phyloP scores from a whole-genome alignment of 2,113 vertebrate genomes.

The Petrocephalus zakoni region DNA sequence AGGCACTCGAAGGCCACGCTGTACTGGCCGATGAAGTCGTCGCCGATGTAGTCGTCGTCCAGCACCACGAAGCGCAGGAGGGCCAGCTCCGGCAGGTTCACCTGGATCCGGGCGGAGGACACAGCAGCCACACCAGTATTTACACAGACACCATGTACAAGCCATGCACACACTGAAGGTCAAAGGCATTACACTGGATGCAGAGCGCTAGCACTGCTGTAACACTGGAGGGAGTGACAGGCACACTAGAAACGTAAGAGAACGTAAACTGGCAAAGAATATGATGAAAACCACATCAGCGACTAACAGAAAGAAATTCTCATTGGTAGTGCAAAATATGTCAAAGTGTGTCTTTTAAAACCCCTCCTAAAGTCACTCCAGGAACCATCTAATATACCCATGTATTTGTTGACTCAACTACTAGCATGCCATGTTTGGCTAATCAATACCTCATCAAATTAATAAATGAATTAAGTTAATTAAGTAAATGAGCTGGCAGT shows the following conservation, averaged over 20 bases:
- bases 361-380: background rate
- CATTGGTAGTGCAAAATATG: background rate
- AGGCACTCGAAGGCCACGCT: conserved; percentile 89
- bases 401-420: background rate
- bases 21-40: conserved; percentile 97
- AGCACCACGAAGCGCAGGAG: conserved; percentile 90
- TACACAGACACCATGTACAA: background rate
- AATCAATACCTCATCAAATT: background rate
- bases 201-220: background rate
- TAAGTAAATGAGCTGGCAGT: background rate
- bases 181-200: background rate
- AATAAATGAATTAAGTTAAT: background rate
- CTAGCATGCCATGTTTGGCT: background rate
- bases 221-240: background rate
- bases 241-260: background rate
- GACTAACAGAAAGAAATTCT: background rate
- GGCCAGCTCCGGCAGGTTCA: conserved; percentile 90
- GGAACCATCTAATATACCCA: background rate
- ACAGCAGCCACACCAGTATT: background rate
- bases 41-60: conserved; percentile 96
- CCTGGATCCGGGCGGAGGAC: conserved; percentile 44
- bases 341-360: background rate
- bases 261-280: background rate
- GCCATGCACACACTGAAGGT: background rate
- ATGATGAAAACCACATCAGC: background rate